Percentiles rank a stretch among this genome's conserved stretches.
Evolutionary conservation across 2,797 vertebrate species (phyloP).

Genomic region (Sphenopsis melanotis): DNA sequence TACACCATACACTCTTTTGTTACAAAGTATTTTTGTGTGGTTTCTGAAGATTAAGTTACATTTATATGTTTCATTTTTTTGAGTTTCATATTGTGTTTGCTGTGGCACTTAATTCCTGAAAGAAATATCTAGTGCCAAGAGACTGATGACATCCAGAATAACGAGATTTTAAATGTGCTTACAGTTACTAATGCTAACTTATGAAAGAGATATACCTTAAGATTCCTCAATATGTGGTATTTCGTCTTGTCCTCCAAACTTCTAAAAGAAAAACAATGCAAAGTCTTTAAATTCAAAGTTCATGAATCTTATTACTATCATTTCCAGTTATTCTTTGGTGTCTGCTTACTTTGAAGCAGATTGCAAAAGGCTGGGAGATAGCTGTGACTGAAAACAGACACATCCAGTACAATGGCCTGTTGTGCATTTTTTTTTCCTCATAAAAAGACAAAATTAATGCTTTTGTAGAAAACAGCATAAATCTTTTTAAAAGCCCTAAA

Average conservation of each 20-base stretch:
- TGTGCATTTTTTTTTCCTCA: neutral
- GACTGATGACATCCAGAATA: neutral
- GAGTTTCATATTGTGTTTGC: neutral
- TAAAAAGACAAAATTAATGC: constrained; percentile 26
- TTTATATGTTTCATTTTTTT: neutral
- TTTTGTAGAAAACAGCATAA: constrained; percentile 22
- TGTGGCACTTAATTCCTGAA: constrained; percentile 41
- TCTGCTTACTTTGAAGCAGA: constrained; percentile 39
- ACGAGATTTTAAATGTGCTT: constrained; percentile 3
- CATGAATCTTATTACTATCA: constrained; percentile 9
- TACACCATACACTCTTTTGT: neutral
- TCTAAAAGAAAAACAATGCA: neutral
- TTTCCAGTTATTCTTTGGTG: constrained; percentile 13
- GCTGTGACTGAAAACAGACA: neutral
- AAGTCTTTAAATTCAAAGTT: constrained; percentile 9
- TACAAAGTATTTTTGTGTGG: neutral
- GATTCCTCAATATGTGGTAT: neutral
- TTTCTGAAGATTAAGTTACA: constrained; percentile 23
- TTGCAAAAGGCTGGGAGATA: neutral
- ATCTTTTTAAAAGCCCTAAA: neutral
- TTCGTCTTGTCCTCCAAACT: constrained; percentile 27
- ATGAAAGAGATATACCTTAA: neutral
- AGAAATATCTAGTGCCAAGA: constrained; percentile 18
- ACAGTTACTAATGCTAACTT: neutral
- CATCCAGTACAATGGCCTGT: neutral